Evolutionary conservation across 1,140 invertebrate genomes (phyloP), one percentile per base, ranked within the genome.

Genomic region (Dendroctonus valens): DNA sequence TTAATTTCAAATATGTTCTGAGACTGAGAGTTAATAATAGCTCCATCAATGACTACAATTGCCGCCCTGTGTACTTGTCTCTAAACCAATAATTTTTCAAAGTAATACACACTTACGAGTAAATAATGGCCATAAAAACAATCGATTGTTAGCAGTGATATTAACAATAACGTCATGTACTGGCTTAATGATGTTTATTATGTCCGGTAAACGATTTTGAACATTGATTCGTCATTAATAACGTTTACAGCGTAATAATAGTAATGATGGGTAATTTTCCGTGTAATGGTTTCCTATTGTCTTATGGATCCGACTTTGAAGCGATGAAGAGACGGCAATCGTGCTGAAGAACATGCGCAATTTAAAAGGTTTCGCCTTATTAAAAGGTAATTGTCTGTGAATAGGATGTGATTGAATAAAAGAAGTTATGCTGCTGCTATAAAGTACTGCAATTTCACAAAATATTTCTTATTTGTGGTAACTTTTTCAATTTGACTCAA

Each of bases 241-340:
- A 44, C 55, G 55, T 44, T 42, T 52, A 52, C 50, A 14, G 38
- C 37, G 50, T 52, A 14, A 26, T 52, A 9, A 26, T 26, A 26
- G 55, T 58, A 58, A 58, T 58, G 55, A 42, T 58, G 46, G 55
- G 55, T 58, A 12, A 58, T 58, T 44, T 58, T 44, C 55, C 41
- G 8, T 46, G 12, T 55, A 14, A 41, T 41, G 14, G 55, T 44
- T 42, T 26, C 14, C 40, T 42, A 44, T 58, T 58, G 55, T 42
- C 41, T 52, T n/a, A 52, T 52, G 38, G 9, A 52, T 52, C 9
- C 50, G 12, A 52, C 12, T 52, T 14, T 48, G 46, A 26, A 26
- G 26, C 26, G 26, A 26, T 26, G 26, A 26, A 26, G 26, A 26
- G 26, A 26, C 26, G 26, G 26, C 26, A 26, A 26, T 26, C 26